Base-by-base conservation (phyloP, 2,888 invertebrate species). In the Deladenus siricidicola region DNA sequence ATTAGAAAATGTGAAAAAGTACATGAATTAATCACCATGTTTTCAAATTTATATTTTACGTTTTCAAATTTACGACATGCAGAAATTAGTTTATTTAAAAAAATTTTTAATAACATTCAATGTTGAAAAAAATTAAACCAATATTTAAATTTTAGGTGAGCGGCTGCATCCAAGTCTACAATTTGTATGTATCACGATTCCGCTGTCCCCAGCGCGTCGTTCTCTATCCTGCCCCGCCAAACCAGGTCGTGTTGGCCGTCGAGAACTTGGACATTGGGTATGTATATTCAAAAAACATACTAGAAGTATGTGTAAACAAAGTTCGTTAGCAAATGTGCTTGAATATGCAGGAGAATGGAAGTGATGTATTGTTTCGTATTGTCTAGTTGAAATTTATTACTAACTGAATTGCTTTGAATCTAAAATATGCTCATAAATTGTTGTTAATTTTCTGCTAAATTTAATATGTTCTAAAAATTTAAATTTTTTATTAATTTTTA, bases 211-310 rank as follows among this genome's bases (percentile, higher is more conserved):
- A 73, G 49, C 57, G 75, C 17, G 69, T 76, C 21, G 70, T 68
- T 34, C 58, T 76, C 42, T 76, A 76, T 59, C 76, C 76, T 19
- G 72, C 74, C 1, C 61, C 72, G 23, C 75, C 76, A 43, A 76
- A 76, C 59, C 64, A 69, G 58, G 62, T 76, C 43, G 72, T 74
- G 19, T 56, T 76, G 1, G 68, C 68, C 45, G 74, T 76, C 1
- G 70, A 76, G 57, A 76, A 76, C 60, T 60, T 76, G 17, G 76
- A 76, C 50, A 65, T 76, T 28, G 76, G 74, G 73, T 73, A 19
- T 48, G 65, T 50, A 23, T n/a, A n/a, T n/a, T n/a, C n/a, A n/a
- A n/a, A n/a, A n/a, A n/a, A n/a, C n/a, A n/a, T n/a, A n/a, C n/a
- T n/a, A n/a, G n/a, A n/a, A n/a, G n/a, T n/a, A n/a, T n/a, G n/a